These are phyloP conservation scores for Pristionchus fissidentatus DNA, from an alignment of 2,888 invertebrate genomes.

Conservation along the genomic window DNA sequence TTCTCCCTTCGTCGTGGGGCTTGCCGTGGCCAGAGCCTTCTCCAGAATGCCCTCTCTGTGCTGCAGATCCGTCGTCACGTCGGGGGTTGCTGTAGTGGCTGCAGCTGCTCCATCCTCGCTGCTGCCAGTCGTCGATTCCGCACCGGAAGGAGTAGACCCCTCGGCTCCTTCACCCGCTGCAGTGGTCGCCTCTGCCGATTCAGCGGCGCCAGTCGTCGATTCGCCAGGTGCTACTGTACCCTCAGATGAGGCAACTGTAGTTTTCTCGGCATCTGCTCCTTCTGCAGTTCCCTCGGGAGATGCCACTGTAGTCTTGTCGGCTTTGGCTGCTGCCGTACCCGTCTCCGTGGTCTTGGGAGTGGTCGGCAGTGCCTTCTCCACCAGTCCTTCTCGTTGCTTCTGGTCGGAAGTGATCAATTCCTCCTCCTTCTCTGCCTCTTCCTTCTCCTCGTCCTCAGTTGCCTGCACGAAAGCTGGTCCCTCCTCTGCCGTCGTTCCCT, in stretches of 20 bases:
- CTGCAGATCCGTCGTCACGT: neutral
- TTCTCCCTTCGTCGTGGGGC: conserved; percentile 7
- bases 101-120: neutral
- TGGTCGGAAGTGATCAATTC: conserved; percentile 26
- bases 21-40: conserved; percentile 20
- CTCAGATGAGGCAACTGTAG: neutral
- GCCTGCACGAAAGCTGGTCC: conserved; percentile 42
- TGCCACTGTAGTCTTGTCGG: neutral
- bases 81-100: neutral
- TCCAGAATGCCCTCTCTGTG: conserved; percentile 15
- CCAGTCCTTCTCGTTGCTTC: conserved; percentile 32
- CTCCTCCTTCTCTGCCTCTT: conserved; percentile 34
- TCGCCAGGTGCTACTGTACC: neutral
- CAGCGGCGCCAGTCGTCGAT: neutral
- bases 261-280: conserved; percentile 4
- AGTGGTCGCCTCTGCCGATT: neutral
- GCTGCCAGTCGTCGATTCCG: neutral
- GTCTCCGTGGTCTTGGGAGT: neutral
- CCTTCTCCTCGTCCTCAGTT: conserved; percentile 29
- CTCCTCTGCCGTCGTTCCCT: conserved; percentile 39
- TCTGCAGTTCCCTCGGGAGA: neutral
- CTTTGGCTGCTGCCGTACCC: neutral
- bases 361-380: conserved; percentile 1
- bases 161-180: neutral
- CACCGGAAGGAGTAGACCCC: neutral